Conservation (phyloP, 2,797 vertebrate species). For the Poecilia wingei region DNA sequence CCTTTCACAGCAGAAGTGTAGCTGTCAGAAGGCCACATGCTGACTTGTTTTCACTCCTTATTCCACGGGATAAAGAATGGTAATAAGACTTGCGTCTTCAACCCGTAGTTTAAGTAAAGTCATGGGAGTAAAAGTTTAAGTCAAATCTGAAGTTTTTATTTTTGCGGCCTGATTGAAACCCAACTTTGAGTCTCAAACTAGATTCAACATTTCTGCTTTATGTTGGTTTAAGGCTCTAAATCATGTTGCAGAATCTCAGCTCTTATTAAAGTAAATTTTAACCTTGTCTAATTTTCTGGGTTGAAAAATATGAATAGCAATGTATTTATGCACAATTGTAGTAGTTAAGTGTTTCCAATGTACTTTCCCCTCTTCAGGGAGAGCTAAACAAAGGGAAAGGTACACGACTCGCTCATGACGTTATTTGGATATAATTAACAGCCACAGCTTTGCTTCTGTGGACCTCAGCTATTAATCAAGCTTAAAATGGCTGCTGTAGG, state of each 20-base stretch:
- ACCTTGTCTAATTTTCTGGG: neutral
- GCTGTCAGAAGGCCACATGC: neutral
- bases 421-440: constrained; percentile 25
- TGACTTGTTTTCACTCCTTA: neutral
- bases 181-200: neutral
- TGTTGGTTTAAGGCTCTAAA: neutral
- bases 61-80: neutral
- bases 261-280: neutral
- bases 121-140: neutral
- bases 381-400: neutral
- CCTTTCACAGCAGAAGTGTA: neutral
- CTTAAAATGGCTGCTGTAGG: constrained; percentile 26
- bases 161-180: neutral
- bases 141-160: neutral
- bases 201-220: neutral
- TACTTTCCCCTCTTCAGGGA: neutral
- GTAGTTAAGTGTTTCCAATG: neutral
- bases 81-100: neutral
- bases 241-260: neutral
- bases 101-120: neutral
- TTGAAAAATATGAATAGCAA: neutral
- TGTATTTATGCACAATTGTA: neutral
- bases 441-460: constrained; percentile 6
- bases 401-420: neutral
- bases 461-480: constrained; percentile 44